Evolutionary conservation across 2,797 vertebrate genomes (phyloP), one percentile per base, ranked within the genome.

Genomic region (Clarias platycephalus): DNA sequence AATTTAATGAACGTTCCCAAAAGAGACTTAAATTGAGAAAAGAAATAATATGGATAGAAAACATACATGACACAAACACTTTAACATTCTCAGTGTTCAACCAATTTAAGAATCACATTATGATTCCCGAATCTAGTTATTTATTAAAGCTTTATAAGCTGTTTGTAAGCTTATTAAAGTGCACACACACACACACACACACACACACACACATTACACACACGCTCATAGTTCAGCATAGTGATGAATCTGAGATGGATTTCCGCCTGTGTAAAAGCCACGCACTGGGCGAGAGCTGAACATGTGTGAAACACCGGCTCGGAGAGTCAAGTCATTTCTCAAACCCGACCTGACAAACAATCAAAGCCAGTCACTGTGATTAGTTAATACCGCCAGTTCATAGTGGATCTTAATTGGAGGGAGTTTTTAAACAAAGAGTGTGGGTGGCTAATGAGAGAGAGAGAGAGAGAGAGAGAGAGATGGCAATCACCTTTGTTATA

Each of bases 251-350:
- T 9, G 3, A 40, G 76, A n/a, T 9, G 76, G 3, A 62, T n/a
- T 78, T 40, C 57, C 4, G 55, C 70, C 84, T 70, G 22, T 72
- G 67, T 79, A 81, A 79, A 40, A 15, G 75, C 28, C 49, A 8
- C 20, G n/a, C 53, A 20, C 16, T 22, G 88, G 74, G 77, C 66
- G 68, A 83, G 70, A 84, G 70, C 49, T 62, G 87, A 89, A 90
- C 89, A 90, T 88, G 89, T 92, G 91, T 88, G 87, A 88, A 90
- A 88, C 89, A 90, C 81, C 83, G 78, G 88, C 84, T 62, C 60
- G 1, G 53, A 68, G 40, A 81, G 55, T 62, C 53, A 2, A 44
- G 49, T 80, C 81, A 87, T 90, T 89, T 89, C 86, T 91, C 89
- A 90, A 85, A 83, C 64, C 18, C 31, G 34, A 85, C 58, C 80